Evolutionary conservation across 2,797 vertebrate species (phyloP), one percentile per base, ranked within the genome.

Genomic region (Anas acuta): DNA sequence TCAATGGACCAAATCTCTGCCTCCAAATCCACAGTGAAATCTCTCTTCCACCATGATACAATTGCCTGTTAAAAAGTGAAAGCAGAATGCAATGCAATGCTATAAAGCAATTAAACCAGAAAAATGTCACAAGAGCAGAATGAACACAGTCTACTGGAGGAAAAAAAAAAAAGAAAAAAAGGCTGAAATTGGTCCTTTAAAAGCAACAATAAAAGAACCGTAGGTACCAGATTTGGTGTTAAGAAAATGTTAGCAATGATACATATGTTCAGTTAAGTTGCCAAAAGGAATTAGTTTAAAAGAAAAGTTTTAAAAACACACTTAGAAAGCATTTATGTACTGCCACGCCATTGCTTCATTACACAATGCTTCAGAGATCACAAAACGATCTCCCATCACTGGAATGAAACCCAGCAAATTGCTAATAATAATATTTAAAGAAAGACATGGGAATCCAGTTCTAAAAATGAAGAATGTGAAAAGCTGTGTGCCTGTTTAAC

Each of bases 351-450:
- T 26, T 37, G 82, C 53, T 33, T 56, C 56, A 70, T 35, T 60
- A 94, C 74, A 17, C 18, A 94, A 92, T 18, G 78, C 79, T 97
- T 96, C 84, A 58, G 84, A 91, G 86, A 95, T 90, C 69, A 83
- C 39, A 7, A 91, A 83, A 77, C 66, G 39, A 70, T 78, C 80
- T 95, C 80, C 45, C 87, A 92, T 73, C 72, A 57, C 88, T 84
- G 82, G 37, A 90, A 87, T 43, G 84, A 97, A 96, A 96, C 73
- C 92, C 73, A 85, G 94, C 66, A 97, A 97, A 96, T 56, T 83
- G 74, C 88, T 93, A 86, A 96, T 65, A 81, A 89, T 70, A 95
- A 81, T 92, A 86, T 66, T 56, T 90, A 96, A 94, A 95, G 78
- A 65, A 93, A 88, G 79, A 92, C 14, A 18, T 76, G 77, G 82